phyloP scores from a whole-genome alignment of 1,140 invertebrate species.

The Tetraneura akinire region DNA sequence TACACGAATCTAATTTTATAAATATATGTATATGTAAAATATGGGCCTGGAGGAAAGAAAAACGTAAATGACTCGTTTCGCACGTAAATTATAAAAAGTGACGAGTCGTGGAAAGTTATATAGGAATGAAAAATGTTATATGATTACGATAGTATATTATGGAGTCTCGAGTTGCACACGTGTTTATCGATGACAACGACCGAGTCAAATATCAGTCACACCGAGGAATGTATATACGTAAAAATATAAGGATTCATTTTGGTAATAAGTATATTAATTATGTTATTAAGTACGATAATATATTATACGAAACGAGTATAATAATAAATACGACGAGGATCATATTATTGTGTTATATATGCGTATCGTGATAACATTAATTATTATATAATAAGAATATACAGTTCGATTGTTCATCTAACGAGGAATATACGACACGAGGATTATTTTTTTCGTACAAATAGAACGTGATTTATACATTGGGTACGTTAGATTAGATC shows the following conservation, averaged over 20 bases:
- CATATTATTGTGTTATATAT: not conserved
- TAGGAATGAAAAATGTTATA: not conserved
- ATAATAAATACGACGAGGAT: not conserved
- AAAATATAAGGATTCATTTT: constrained; percentile 10
- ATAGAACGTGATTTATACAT: too few relatives aligned
- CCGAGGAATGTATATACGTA: not conserved
- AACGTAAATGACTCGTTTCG: not conserved
- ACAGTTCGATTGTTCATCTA: too few relatives aligned
- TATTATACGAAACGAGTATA: not conserved
- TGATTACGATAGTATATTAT: too few relatives aligned
- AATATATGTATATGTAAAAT: not conserved
- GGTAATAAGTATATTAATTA: not conserved
- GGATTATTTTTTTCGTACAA: too few relatives aligned
- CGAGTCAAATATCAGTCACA: not conserved
- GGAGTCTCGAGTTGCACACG: not conserved
- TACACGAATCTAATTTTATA: not conserved
- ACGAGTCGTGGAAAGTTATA: constrained; percentile 16
- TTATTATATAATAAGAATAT: too few relatives aligned
- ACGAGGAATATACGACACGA: too few relatives aligned
- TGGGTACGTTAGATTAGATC: too few relatives aligned
- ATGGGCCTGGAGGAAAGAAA: not conserved
- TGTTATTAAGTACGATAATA: too few relatives aligned
- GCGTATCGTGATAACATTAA: not conserved
- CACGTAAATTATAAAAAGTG: not conserved
- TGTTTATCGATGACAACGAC: not conserved